phyloP scores from a whole-genome alignment of 1,140 invertebrate species.

The Trichogramma pretiosum region DNA sequence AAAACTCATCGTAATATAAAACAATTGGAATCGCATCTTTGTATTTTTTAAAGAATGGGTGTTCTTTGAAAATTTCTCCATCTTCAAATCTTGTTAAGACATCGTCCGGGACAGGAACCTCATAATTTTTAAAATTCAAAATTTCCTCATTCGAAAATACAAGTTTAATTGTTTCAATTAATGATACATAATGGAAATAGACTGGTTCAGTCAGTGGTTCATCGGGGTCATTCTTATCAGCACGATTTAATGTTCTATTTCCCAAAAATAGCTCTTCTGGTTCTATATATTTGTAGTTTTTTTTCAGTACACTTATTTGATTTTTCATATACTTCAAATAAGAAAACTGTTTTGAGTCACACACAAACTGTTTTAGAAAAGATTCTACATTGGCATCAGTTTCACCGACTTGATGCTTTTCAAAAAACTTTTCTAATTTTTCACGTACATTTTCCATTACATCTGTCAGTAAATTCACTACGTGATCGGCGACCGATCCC shows the following conservation, averaged over 20 bases:
- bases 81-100: neutral
- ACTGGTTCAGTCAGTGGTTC: neutral
- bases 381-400: no score
- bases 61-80: neutral
- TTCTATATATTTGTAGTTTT: neutral
- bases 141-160: slow-evolving; percentile 1
- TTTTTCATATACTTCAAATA: no score
- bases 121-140: neutral
- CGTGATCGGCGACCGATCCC: no score
- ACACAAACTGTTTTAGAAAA: no score
- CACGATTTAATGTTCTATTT: neutral
- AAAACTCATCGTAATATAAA: slow-evolving; percentile 11
- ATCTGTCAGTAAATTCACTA: no score
- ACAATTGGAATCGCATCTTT: neutral
- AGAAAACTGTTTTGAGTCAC: no score
- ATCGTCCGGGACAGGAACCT: neutral
- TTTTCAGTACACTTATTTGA: no score
- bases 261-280: neutral
- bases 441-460: no score
- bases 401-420: no score
- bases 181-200: neutral
- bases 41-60: slow-evolving; percentile 10
- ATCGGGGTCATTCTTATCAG: neutral
- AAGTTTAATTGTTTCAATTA: neutral
- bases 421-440: no score